Conservation (phyloP, 2,888 invertebrate species). For the Orchestes rusci region DNA sequence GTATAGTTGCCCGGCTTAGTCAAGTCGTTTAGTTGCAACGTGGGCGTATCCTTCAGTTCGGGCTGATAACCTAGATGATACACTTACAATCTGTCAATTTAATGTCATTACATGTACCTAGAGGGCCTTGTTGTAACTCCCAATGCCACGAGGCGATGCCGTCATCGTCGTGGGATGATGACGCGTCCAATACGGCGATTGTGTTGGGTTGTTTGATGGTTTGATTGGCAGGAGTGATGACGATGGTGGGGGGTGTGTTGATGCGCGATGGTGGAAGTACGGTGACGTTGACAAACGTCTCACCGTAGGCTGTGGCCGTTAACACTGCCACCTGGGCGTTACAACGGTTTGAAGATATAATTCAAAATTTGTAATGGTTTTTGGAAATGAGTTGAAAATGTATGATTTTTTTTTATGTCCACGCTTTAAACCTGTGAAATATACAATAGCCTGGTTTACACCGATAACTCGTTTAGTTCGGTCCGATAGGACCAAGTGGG, state of each 20-base stretch:
- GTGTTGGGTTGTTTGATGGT: conserved; percentile 85
- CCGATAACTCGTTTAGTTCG: too few species aligned
- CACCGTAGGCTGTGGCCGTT: conserved; percentile 69
- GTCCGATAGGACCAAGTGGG: too few species aligned
- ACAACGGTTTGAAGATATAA: not conserved
- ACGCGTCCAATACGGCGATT: conserved; percentile 82
- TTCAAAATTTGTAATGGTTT: too few species aligned
- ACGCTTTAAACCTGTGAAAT: too few species aligned
- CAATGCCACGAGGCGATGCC: conserved; percentile 84
- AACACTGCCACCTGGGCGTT: conserved; percentile 59
- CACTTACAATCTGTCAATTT: conserved; percentile 31
- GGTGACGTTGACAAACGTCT: conserved; percentile 82
- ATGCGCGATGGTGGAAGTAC: conserved; percentile 77
- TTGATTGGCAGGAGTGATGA: conserved; percentile 79
- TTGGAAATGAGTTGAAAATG: too few species aligned
- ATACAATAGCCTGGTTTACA: too few species aligned
- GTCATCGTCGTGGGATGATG: conserved; percentile 62
- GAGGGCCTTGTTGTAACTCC: conserved; percentile 84
- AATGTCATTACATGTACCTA: too few species aligned
- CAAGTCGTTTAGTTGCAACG: conserved; percentile 76
- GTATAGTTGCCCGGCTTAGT: conserved; percentile 83
- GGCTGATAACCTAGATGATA: conserved; percentile 63
- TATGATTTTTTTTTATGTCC: too few species aligned
- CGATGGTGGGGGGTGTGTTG: conserved; percentile 76
- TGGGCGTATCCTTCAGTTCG: conserved; percentile 68